Base-by-base conservation (phyloP, 2,888 invertebrate genomes). In the Lomographa bimaculata region DNA sequence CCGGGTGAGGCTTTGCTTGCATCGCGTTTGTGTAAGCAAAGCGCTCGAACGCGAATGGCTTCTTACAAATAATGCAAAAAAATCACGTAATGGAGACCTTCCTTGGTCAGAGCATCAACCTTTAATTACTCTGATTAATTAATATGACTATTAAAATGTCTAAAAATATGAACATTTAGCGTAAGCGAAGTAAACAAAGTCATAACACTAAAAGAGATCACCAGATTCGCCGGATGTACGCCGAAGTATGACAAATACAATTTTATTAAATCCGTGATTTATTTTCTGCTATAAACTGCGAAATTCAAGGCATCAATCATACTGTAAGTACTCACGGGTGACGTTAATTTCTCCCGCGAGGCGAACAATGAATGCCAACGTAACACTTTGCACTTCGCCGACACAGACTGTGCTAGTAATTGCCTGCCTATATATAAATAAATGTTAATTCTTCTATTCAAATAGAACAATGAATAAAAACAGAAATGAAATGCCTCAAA, bases 31-130 rank as follows among this genome's bases (percentile, higher is more conserved):
- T 59, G 7, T 32, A 55, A 54, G 48, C 51, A 35, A 50, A 58
- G 51, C 59, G 57, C 48, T 63, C 60, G 40, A 60, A 68, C 67
- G 71, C 66, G 50, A 54, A 62, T 36, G 65, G 57, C 64, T 71
- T 68, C 64, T 54, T 62, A 60, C 60, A 64, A 64, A 66, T 55
- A 50, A 54, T 54, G 57, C 61, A 60, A 57, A 66, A 64, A 63
- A 61, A 60, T 64, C 55, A 63, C 53, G 51, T 60, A 64, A 69
- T 67, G 61, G 60, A 43, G 36, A 30, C 40, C 46, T 46, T 53
- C 41, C 12, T 44, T 26, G 32, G 39, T 47, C 46, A 41, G 38
- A 40, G 47, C 54, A 64, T 65, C 55, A 54, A 20, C 49, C 19
- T 42, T n/a, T 57, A 54, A 59, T 51, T 51, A 46, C 35, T 46